Evolutionary conservation across 1,140 invertebrate genomes (phyloP), one percentile per base, ranked within the genome.

Genomic region (Drosophila punjabiensis): DNA sequence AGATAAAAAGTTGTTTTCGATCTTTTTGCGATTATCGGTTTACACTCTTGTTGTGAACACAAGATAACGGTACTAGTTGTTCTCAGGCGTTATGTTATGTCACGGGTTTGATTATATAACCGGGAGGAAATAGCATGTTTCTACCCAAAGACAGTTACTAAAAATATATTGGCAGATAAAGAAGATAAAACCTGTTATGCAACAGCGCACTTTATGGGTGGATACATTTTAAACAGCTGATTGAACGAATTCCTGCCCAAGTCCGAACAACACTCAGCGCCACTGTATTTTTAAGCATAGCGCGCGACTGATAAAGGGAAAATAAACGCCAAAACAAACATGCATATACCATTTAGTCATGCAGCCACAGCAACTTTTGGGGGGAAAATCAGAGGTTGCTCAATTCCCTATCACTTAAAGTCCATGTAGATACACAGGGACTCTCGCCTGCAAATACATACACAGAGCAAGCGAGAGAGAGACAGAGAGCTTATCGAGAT

Each of bases 1-100:
- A 71, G 65, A 71, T 69, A 71, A 58, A 50, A 71, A 48, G n/a
- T 37, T 56, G 50, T 69, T 69, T 56, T 56, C 68, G 68, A 71
- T 71, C 68, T 71, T 33, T 18, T 24, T 10, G 16, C 64, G 48
- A 52, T 69, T 45, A 71, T 69, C 68, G 64, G 28, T 39, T 43
- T 43, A 50, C 37, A 68, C 63, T 43, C 48, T 67, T 14, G 24
- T 24, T 24, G 65, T 28, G 50, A 69, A 8, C 48, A 56, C 39
- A 56, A 71, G 68, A 71, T 71, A 71, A 71, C 50, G 33, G 32
- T 58, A 58, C 28, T n/a, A 35, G 33, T 71, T 47, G 10, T 20
- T 37, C 60, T 24, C 16, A 11, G 55, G 9, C n/a, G 13, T 50
- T 30, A 10, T 69, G 68, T 71, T 71, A 69, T 71, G 65, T 71